Conservation (phyloP, 2,113 vertebrate species). For the Ellobius talpinus region DNA sequence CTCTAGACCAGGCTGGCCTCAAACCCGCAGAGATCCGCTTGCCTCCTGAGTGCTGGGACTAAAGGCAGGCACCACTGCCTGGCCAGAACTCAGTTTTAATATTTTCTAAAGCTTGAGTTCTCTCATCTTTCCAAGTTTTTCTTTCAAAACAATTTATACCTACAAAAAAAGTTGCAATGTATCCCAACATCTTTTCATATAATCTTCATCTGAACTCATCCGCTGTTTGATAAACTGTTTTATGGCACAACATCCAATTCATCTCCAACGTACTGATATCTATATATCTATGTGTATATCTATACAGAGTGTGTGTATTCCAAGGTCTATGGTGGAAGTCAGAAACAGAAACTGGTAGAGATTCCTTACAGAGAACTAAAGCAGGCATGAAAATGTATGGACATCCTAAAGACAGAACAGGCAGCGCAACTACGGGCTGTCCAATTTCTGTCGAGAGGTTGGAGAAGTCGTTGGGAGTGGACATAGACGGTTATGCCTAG, state of each 20-base stretch:
- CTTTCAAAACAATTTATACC: slow-evolving; percentile 56
- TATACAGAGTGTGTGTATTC: not conserved
- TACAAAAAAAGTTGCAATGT: slow-evolving; percentile 45
- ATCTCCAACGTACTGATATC: not conserved
- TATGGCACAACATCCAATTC: not conserved
- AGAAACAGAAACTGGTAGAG: slow-evolving; percentile 12
- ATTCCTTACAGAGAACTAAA: slow-evolving; percentile 22
- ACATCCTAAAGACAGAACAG: not conserved
- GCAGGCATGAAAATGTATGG: slow-evolving; percentile 17
- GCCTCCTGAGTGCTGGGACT: too few relatives aligned
- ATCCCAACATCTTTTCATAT: not conserved
- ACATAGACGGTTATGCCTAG: not conserved
- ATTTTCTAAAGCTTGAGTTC: slow-evolving; percentile 47
- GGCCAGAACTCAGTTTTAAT: not conserved
- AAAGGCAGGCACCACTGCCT: too few relatives aligned
- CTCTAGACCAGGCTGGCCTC: too few relatives aligned
- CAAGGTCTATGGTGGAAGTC: not conserved
- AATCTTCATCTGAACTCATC: not conserved
- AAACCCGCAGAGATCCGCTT: too few relatives aligned
- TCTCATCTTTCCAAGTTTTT: not conserved
- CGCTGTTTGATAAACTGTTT: not conserved
- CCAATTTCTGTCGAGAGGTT: not conserved
- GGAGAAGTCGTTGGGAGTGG: not conserved
- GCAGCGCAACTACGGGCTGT: not conserved
- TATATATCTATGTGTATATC: too few relatives aligned